Evolutionary conservation across 2,888 invertebrate genomes (phyloP).

Genomic region (Alloscopus bannaensis): DNA sequence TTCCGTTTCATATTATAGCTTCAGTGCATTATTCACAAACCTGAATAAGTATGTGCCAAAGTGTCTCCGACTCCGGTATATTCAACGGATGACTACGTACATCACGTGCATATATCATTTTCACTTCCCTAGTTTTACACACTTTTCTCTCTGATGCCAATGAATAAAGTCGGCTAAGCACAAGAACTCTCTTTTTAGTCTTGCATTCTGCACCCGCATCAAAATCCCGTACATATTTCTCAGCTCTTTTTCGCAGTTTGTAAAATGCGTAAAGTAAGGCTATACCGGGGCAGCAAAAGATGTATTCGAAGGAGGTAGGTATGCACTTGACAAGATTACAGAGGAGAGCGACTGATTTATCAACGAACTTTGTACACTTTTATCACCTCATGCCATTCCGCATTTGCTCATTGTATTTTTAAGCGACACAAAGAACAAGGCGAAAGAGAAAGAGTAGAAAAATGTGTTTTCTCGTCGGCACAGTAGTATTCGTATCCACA

Average conservation of each 20-base stretch:
- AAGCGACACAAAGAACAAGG: not conserved
- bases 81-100: not conserved
- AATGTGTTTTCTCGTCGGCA: not conserved
- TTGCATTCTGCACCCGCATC: constrained; percentile 12
- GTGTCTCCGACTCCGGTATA: no score
- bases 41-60: not conserved
- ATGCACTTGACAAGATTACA: constrained; percentile 72
- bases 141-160: no score
- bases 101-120: constrained; percentile 6
- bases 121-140: not conserved
- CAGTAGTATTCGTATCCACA: not conserved
- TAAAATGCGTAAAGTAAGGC: no score
- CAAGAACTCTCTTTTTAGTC: not conserved
- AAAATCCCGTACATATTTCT: constrained; percentile 66
- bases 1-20: not conserved
- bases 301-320: constrained; percentile 68
- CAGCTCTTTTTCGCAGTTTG: constrained; percentile 9
- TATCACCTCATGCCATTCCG: constrained; percentile 66
- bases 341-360: constrained; percentile 68
- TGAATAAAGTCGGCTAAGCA: not conserved
- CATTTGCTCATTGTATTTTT: constrained; percentile 57
- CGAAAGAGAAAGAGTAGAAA: not conserved
- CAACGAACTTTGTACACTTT: constrained; percentile 70
- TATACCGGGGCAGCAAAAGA: no score
- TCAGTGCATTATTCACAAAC: not conserved